These are phyloP conservation scores for Prunella strophiata DNA, from an alignment of 2,797 vertebrate genomes.

Conservation along the genomic window DNA sequence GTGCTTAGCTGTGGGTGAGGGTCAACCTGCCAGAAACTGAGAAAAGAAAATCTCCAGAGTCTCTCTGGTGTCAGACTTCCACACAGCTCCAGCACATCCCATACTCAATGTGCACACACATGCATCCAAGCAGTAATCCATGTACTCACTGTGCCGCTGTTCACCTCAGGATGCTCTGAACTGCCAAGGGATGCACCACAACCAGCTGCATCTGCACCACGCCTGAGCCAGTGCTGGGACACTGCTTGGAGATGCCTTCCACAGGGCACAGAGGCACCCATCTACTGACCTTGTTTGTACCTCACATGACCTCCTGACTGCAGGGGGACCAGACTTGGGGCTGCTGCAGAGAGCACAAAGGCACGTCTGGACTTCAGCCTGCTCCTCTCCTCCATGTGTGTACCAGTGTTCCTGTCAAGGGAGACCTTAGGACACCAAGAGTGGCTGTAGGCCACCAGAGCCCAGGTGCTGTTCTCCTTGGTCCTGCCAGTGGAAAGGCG, in stretches of 20 bases:
- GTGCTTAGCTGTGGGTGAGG: background rate
- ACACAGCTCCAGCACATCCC: background rate
- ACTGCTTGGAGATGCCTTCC: background rate
- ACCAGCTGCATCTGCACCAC: background rate
- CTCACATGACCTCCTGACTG: background rate
- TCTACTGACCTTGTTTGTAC: background rate
- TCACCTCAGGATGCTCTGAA: background rate
- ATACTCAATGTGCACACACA: background rate
- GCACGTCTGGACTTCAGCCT: background rate
- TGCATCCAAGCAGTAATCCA: background rate
- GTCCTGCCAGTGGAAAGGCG: background rate
- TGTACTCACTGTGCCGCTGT: background rate
- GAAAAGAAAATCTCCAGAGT: background rate
- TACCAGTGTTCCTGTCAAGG: background rate
- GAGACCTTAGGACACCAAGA: background rate
- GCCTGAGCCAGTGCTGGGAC: background rate
- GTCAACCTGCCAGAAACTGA: background rate
- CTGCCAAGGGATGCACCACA: background rate
- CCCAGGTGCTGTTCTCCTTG: background rate
- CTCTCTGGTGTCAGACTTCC: background rate
- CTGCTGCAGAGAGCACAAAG: background rate
- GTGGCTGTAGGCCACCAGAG: background rate
- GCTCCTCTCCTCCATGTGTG: background rate
- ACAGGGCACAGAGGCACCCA: background rate
- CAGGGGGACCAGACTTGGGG: background rate